Evolutionary conservation across 2,888 invertebrate genomes (phyloP), one percentile per base, ranked within the genome.

Genomic region (Macropis europaea): DNA sequence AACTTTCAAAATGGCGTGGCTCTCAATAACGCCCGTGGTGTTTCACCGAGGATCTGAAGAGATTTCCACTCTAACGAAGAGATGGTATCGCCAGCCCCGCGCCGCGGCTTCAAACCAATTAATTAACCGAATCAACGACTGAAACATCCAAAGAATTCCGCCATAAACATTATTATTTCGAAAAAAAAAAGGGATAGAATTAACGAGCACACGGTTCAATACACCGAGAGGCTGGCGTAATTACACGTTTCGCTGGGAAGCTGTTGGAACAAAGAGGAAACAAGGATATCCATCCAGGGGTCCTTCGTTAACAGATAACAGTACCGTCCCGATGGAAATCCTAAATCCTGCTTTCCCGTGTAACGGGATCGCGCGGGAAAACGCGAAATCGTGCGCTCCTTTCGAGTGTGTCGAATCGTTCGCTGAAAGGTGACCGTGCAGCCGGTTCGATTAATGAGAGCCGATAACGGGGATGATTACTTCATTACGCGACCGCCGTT

Each of bases 401-500:
- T 64, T 64, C 15, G 73, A 54, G 13, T 19, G 19, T 19, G 34
- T 22, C 36, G 36, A 42, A n/a, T 15, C n/a, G 42, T n/a, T n/a
- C 15, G 48, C 2, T 59, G 53, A 50, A 61, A 61, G 42, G 48
- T 50, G 59, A 63, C 52, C 22, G 59, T 54, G 54, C 11, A 30
- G 56, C 68, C 53, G 63, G 69, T 70, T 73, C 76, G 77, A 81
- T 81, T 76, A 81, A 81, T 69, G 80, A 80, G 78, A 9, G 45
- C 61, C 73, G 80, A 81, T 81, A 80, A 81, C 77, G 68, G 62
- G 69, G 75, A 75, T 77, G 81, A 79, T 81, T 71, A 79, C 77
- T 79, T 79, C 79, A 81, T 81, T 81, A 75, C 67, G 73, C 68
- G 77, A 68, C 30, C n/a, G 78, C 50, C 73, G 66, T 50, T 68